Evolutionary conservation across 1,140 invertebrate species (phyloP).

Genomic region (Bathynomus jamesi): DNA sequence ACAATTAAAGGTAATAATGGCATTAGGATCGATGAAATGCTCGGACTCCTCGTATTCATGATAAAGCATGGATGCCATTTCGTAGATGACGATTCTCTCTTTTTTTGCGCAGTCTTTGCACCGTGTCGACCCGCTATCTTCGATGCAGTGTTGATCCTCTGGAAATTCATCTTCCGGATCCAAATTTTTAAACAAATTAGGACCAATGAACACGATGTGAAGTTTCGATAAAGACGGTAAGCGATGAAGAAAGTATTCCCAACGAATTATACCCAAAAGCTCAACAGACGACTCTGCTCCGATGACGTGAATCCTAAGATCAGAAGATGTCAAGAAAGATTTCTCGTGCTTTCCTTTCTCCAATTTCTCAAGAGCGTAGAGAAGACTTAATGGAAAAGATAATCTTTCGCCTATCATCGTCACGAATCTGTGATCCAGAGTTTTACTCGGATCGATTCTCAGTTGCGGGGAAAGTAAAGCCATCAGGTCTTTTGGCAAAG

Average conservation of each 20-base stretch:
- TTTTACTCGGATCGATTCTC: neutral
- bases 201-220: slow-evolving; percentile 25
- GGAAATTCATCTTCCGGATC: slow-evolving; percentile 3
- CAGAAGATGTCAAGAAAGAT: neutral
- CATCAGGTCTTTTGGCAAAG: slow-evolving; percentile 2
- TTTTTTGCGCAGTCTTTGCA: slow-evolving; percentile 18
- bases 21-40: slow-evolving; percentile 12
- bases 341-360: neutral
- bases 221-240: slow-evolving; percentile 18
- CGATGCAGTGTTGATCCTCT: slow-evolving; percentile 13
- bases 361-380: slow-evolving; percentile 15
- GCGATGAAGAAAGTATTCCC: slow-evolving; percentile 29
- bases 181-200: slow-evolving; percentile 21
- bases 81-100: slow-evolving; percentile 16
- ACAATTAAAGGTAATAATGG: slow-evolving; percentile 21
- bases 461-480: slow-evolving; percentile 8
- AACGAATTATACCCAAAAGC: slow-evolving; percentile 26
- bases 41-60: slow-evolving; percentile 12
- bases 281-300: slow-evolving; percentile 20
- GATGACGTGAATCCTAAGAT: slow-evolving; percentile 18
- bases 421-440: slow-evolving; percentile 12
- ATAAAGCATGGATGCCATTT: slow-evolving; percentile 25
- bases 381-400: slow-evolving; percentile 18
- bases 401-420: slow-evolving; percentile 18
- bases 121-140: slow-evolving; percentile 21